Base-by-base conservation (phyloP, 2,113 vertebrate species). In the Azemiops feae region DNA sequence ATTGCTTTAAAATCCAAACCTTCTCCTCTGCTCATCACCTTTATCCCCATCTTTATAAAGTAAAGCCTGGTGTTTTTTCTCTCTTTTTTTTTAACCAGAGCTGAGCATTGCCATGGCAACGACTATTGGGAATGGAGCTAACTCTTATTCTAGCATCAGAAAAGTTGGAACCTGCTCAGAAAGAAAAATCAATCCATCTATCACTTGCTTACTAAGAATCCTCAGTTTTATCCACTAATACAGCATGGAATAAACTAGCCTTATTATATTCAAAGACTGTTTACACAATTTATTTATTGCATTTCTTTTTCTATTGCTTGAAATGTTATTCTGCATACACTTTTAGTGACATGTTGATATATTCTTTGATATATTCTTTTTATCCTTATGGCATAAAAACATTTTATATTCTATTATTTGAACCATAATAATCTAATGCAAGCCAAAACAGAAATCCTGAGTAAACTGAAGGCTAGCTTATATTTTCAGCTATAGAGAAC, bases 51-150 rank as follows among this genome's bases (percentile, higher is more conserved):
- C 55, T 93, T 55, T 89, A 86, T 87, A 64, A 57, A 25, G 57
- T 34, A 89, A 88, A 92, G 87, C 5, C 3, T 3, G 53, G 39
- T 45, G 87, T 50, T 92, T 64, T 93, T 2, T 87, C 25, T 93
- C 52, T 85, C 89, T 60, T 47, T 93, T 87, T 58, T 91, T 89
- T 45, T 7, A 69, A 87, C 43, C 18, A 74, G 54, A 93, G 47
- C 47, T 89, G 47, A 54, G 43, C 87, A 50, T 93, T 90, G 81
- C 91, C 81, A 92, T 94, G 54, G 93, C 88, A 94, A 94, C 93
- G 55, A 12, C 88, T 88, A 74, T 54, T 93, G 92, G n/a, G 94
- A 89, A n/a, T 92, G 81, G 74, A 87, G 58, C 91, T 47, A 92
- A 93, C 18, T 69, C 90, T 4, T 30, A 45, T 91, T n/a, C 27